Conservation (phyloP, 2,797 vertebrate species). For the Eremophila alpestris region DNA sequence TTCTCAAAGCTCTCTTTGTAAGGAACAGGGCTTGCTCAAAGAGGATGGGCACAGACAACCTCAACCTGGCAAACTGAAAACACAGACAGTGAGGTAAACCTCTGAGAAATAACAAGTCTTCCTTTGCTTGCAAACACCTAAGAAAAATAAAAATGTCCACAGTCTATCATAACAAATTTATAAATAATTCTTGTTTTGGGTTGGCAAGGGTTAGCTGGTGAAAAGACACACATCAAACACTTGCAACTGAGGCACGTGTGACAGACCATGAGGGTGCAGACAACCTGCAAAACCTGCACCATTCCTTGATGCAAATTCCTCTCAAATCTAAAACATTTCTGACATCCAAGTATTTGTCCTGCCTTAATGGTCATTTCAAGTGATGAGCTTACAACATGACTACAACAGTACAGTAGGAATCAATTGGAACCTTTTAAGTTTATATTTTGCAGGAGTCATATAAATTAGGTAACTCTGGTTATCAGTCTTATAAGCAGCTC, state of each 20-base stretch:
- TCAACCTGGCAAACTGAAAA: neutral
- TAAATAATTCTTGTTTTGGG: neutral
- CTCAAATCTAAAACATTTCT: neutral
- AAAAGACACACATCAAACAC: neutral
- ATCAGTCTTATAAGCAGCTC: neutral
- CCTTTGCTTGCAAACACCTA: neutral
- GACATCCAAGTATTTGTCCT: neutral
- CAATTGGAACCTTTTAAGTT: neutral
- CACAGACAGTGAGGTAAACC: fast-evolving
- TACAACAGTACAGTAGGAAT: neutral
- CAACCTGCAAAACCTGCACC: neutral
- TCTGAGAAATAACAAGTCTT: neutral
- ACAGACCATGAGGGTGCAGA: neutral
- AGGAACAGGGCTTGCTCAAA: neutral
- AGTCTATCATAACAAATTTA: neutral
- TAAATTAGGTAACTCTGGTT: neutral
- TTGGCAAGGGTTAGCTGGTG: neutral
- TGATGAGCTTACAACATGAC: neutral
- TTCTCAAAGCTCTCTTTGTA: neutral
- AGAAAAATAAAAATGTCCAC: neutral
- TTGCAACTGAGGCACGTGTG: neutral
- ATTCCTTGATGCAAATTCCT: neutral
- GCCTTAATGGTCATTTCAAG: neutral
- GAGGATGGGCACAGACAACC: neutral
- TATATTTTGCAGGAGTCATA: neutral